These are phyloP conservation scores for Gallinago solitaria DNA, from an alignment of 2,797 vertebrate species.

Conservation along the genomic window DNA sequence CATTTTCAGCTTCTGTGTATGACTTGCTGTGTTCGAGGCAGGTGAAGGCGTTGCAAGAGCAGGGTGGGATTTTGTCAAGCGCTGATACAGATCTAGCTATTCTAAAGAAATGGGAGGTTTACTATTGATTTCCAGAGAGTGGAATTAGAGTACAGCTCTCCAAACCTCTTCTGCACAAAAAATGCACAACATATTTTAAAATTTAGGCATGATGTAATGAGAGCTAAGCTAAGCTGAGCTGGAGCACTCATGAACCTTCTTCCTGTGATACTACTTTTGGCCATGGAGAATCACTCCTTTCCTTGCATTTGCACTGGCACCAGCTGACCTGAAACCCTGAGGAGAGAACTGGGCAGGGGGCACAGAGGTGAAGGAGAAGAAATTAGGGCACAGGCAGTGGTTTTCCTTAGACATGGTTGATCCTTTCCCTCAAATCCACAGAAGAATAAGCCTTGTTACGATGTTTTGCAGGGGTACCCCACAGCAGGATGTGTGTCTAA, in stretches of 20 bases:
- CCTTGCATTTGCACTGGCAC: background rate
- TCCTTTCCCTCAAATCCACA: background rate
- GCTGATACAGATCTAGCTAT: background rate
- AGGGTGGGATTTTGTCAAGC: background rate
- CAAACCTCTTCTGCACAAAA: background rate
- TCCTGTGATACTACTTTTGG: background rate
- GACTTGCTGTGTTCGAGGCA: background rate
- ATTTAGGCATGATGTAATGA: background rate
- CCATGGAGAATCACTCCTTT: background rate
- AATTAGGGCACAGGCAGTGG: background rate
- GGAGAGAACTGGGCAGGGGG: background rate
- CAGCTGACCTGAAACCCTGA: background rate
- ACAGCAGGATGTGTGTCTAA: background rate
- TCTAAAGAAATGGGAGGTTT: background rate
- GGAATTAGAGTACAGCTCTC: background rate
- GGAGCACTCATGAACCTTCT: background rate
- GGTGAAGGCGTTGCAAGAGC: background rate
- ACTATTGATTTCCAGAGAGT: background rate
- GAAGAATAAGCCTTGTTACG: background rate
- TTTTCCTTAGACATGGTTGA: background rate
- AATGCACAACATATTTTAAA: background rate
- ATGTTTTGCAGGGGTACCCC: background rate
- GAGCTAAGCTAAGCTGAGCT: background rate
- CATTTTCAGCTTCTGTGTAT: accelerated
- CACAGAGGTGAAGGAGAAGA: background rate